Conservation (phyloP, 2,888 invertebrate genomes). For the Erebia ligea region DNA sequence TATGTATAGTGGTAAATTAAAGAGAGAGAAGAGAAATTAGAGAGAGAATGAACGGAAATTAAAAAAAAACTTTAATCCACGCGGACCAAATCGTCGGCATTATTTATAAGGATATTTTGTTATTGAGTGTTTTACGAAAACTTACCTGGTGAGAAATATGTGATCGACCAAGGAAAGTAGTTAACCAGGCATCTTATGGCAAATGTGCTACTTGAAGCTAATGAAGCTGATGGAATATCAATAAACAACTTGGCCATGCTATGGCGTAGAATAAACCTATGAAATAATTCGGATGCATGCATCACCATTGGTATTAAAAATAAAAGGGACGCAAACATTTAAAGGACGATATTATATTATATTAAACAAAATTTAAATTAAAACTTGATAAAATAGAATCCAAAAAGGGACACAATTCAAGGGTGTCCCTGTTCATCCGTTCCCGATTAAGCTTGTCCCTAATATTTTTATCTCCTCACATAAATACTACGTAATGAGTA, state of each 20-base stretch:
- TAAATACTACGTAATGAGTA: constrained; percentile 81
- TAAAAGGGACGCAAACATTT: background rate
- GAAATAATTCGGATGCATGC: background rate
- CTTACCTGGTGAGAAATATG: no score
- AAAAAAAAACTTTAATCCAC: no score
- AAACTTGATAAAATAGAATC: constrained; percentile 40
- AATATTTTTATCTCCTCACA: constrained; percentile 82
- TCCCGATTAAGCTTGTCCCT: constrained; percentile 80
- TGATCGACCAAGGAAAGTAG: no score
- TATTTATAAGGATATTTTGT: no score
- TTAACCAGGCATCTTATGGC: no score
- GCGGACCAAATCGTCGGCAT: no score
- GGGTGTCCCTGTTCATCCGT: constrained; percentile 71
- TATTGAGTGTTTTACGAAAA: no score
- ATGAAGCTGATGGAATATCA: no score
- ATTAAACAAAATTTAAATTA: constrained; percentile 33
- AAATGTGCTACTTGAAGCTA: no score
- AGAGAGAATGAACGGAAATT: no score
- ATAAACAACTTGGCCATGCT: background rate
- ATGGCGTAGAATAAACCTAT: background rate
- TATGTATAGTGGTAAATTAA: no score
- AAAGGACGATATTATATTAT: constrained; percentile 18
- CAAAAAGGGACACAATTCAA: constrained; percentile 42
- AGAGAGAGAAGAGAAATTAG: no score
- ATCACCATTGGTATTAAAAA: constrained; percentile 7